Conservation (phyloP, 2,797 vertebrate species). For the Myotis daubentonii region DNA sequence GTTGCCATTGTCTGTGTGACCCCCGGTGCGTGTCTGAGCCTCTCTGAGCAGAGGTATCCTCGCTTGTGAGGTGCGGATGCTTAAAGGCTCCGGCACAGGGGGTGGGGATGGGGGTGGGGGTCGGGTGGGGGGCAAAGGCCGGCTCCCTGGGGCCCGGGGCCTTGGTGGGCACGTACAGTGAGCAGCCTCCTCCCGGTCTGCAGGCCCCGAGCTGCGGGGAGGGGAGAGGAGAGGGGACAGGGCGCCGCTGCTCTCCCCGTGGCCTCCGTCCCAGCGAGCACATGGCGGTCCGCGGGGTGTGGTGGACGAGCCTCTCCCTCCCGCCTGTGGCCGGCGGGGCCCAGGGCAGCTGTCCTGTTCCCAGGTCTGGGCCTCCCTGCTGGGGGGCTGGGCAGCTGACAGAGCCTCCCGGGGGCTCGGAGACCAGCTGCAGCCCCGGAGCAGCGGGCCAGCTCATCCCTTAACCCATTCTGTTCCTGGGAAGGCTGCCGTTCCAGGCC, state of each 20-base stretch:
- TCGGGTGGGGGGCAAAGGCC: rapidly evolving
- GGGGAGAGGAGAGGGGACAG: not conserved
- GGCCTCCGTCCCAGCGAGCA: constrained; percentile 48
- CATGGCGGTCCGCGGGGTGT: constrained; percentile 28
- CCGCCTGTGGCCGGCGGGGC: not conserved
- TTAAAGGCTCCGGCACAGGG: rapidly evolving
- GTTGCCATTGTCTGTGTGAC: constrained; percentile 18
- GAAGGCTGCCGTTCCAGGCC: not conserved
- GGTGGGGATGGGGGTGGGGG: not conserved
- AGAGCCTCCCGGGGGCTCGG: not conserved
- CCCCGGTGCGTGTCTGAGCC: not conserved
- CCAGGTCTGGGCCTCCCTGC: constrained; percentile 51
- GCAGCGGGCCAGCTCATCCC: not conserved
- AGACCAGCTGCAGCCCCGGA: constrained; percentile 66
- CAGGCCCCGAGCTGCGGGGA: not conserved
- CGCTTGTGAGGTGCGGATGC: not conserved
- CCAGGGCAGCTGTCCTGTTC: constrained; percentile 66
- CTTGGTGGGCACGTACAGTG: rapidly evolving
- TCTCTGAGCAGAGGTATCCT: not conserved
- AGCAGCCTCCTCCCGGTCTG: not conserved
- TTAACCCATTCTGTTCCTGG: constrained; percentile 47
- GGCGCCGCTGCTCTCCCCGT: not conserved
- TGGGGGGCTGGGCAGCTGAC: constrained; percentile 70
- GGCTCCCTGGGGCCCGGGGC: rapidly evolving
- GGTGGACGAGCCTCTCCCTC: constrained; percentile 27